Percentiles rank a stretch among this genome's conserved stretches.
Evolutionary conservation across 2,113 vertebrate species (phyloP).

Genomic region (Felis catus): F.catus_Fca126_mat1.0 CM031413.1:73056501-73057000

Average conservation of each 20-base stretch:
- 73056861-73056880: conserved; percentile 46
- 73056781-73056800: neutral
- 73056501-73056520: conserved; percentile 50
- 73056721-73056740: conserved; percentile 74
- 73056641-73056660: conserved; percentile 77
- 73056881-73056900: conserved; percentile 2
- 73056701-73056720: conserved; percentile 78
- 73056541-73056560: conserved; percentile 46
- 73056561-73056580: conserved; percentile 75
- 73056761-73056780: neutral
- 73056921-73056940: conserved; percentile 12
- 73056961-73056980: neutral
- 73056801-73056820: neutral
- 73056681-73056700: conserved; percentile 81
- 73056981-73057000: neutral
- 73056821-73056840: neutral
- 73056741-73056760: conserved; percentile 60
- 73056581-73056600: conserved; percentile 76
- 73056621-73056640: conserved; percentile 66
- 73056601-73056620: conserved; percentile 77
- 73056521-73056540: neutral
- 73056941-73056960: neutral
- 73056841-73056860: conserved; percentile 43
- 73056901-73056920: neutral
- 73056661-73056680: conserved; percentile 77